These are phyloP conservation scores for Porites lutea DNA, from an alignment of 64 coral and sea anemone species.

Conservation along the genomic window DNA sequence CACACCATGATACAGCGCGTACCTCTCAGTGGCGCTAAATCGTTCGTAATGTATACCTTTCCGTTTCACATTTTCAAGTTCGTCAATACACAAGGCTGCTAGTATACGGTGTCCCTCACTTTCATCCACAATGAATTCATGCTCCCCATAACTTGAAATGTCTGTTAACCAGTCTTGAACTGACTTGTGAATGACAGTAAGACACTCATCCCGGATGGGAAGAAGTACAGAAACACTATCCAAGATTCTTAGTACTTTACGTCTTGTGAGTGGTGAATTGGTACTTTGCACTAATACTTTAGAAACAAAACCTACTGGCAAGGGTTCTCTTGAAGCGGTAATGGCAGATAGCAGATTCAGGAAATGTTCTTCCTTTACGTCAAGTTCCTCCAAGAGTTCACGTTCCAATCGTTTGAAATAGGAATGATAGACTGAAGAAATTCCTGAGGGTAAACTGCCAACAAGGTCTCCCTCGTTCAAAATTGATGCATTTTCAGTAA, in stretches of 20 bases:
- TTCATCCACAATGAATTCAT: constrained; percentile 21
- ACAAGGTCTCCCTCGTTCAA: neutral
- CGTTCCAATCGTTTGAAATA: constrained; percentile 29
- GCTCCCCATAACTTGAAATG: neutral
- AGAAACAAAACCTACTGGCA: constrained; percentile 21
- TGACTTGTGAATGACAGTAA: constrained; percentile 31
- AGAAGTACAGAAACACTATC: neutral
- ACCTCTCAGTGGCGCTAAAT: neutral
- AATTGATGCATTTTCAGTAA: neutral
- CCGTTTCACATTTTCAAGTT: neutral
- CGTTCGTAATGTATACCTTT: neutral
- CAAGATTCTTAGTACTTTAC: neutral
- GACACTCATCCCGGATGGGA: constrained; percentile 25
- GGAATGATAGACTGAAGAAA: constrained; percentile 40
- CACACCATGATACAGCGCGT: neutral
- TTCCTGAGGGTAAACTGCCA: neutral
- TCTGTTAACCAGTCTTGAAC: constrained; percentile 31
- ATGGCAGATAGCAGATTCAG: constrained; percentile 27
- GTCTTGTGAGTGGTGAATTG: neutral
- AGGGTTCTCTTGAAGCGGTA: constrained; percentile 1
- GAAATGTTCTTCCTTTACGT: constrained; percentile 4
- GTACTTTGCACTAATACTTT: neutral
- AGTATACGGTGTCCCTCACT: constrained; percentile 11
- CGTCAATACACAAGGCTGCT: neutral
- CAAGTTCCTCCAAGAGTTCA: neutral